These are phyloP conservation scores for Drosophila tropicalis DNA, from an alignment of 1,140 invertebrate genomes.

Conservation along the genomic window DNA sequence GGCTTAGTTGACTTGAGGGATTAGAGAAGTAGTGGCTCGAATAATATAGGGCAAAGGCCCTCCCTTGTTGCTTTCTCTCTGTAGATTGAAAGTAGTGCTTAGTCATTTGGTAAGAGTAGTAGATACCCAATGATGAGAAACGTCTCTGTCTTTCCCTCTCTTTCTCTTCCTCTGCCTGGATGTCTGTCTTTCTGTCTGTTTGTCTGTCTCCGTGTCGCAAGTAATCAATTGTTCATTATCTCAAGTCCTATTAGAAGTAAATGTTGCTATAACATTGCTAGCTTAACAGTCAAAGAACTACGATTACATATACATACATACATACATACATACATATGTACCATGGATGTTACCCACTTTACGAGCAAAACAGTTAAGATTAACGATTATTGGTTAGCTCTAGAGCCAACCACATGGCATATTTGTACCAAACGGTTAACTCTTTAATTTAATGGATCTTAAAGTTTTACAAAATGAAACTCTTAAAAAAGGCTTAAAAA, in stretches of 20 bases:
- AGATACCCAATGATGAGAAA: no score
- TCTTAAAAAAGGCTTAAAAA: no score
- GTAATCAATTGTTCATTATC: constrained; percentile 14
- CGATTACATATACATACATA: neutral
- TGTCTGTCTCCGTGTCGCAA: neutral
- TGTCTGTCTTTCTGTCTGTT: neutral
- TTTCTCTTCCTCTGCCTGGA: neutral
- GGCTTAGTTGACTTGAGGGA: no score
- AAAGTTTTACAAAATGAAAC: neutral
- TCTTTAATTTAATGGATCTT: neutral
- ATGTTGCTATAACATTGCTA: constrained; percentile 6
- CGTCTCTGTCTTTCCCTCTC: neutral
- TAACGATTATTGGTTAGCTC: constrained; percentile 11
- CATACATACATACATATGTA: neutral
- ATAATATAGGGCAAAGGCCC: no score
- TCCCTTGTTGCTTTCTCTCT: no score
- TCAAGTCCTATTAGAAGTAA: constrained; percentile 2
- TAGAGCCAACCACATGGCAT: neutral
- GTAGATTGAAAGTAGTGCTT: no score
- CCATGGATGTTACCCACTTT: neutral
- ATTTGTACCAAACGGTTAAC: neutral
- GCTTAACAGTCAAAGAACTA: constrained; percentile 11
- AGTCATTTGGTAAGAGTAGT: no score
- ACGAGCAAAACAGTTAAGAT: constrained; percentile 11
- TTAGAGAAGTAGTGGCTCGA: no score